These are phyloP conservation scores for Agapetus fuscipes DNA, from an alignment of 2,888 invertebrate species.

Conservation along the genomic window DNA sequence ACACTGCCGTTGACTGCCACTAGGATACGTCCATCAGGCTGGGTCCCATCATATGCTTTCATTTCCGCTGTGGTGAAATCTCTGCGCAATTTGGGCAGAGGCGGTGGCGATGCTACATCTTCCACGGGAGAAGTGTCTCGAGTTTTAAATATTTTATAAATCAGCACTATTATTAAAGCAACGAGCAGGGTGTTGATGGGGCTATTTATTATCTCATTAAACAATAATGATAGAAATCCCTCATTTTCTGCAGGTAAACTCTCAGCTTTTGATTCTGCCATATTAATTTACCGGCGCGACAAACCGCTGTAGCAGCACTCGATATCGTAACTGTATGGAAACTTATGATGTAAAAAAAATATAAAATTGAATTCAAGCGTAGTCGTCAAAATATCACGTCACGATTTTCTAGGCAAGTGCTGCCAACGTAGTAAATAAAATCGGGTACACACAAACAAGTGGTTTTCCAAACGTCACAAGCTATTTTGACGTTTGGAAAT, in stretches of 20 bases:
- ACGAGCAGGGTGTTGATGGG: slow-evolving; percentile 58
- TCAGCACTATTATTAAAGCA: slow-evolving; percentile 50
- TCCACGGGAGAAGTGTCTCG: slow-evolving; percentile 33
- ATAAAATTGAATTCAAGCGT: slow-evolving; percentile 1
- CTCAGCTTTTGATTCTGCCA: slow-evolving; percentile 11
- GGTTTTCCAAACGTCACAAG: too few relatives aligned
- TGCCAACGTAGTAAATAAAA: too few relatives aligned
- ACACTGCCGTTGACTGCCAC: slow-evolving; percentile 92
- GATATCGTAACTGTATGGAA: too few relatives aligned
- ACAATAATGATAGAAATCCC: slow-evolving; percentile 30
- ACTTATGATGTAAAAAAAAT: too few relatives aligned
- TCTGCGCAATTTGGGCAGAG: slow-evolving; percentile 70
- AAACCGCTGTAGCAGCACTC: too few relatives aligned
- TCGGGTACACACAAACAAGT: too few relatives aligned
- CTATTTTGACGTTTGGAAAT: too few relatives aligned
- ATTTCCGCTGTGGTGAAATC: slow-evolving; percentile 89
- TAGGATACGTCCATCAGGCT: slow-evolving; percentile 77
- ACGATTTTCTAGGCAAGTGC: slow-evolving; percentile 4
- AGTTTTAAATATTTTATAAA: slow-evolving; percentile 54
- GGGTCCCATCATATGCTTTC: slow-evolving; percentile 75
- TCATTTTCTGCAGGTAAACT: slow-evolving; percentile 13
- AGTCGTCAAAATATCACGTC: slow-evolving; percentile 5
- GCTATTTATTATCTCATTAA: slow-evolving; percentile 48
- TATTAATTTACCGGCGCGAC: slow-evolving; percentile 2
- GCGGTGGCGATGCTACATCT: slow-evolving; percentile 26